Evolutionary conservation across 2,888 invertebrate species (phyloP), one percentile per base, ranked within the genome.

Genomic region (Cinara cedri): DNA sequence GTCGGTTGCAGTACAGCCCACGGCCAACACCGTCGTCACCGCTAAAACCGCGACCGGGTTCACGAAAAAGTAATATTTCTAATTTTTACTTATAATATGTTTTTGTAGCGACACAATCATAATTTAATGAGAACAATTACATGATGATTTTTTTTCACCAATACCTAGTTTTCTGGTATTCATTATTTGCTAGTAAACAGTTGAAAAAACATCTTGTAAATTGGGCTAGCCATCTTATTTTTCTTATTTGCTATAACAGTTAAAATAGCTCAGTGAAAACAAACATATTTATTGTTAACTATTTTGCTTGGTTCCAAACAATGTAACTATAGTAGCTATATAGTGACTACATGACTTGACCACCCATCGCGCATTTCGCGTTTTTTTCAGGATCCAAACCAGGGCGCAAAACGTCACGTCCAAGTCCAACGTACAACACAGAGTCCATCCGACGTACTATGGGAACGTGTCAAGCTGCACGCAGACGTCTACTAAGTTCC

Each of bases 391-490:
- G 57, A 70, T 78, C n/a, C 78, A 78, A 62, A 70, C 34, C 16
- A 68, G 78, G 11, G 0, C 60, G 13, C 78, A 78, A 24, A 78
- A 51, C 42, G 51, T 42, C 3, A 70, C 42, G 2, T 4, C 34
- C 34, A 78, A 60, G 60, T 21, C 70, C 3, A 78, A 70, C 51
- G 42, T 78, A 3, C 70, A 78, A 4, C 78, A 78, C 42, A 78
- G 70, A 70, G 70, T 78, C n/a, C 78, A 78, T 42, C 78, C 78
- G n/a, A 78, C 78, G 3, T 78, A 70, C 21, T 78, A 78, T 49
- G 78, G 78, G 46, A 78, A 78, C 78, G 78, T 78, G 2, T 78
- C 78, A 13, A 70, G 60, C 24, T 62, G 34, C 51, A 78, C 76
- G 14, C 68, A 70, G 42, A 1, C 74, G 21, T 19, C 75, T 8